Conservation (phyloP, 2,113 vertebrate species). For the Caranx ignobilis region DNA sequence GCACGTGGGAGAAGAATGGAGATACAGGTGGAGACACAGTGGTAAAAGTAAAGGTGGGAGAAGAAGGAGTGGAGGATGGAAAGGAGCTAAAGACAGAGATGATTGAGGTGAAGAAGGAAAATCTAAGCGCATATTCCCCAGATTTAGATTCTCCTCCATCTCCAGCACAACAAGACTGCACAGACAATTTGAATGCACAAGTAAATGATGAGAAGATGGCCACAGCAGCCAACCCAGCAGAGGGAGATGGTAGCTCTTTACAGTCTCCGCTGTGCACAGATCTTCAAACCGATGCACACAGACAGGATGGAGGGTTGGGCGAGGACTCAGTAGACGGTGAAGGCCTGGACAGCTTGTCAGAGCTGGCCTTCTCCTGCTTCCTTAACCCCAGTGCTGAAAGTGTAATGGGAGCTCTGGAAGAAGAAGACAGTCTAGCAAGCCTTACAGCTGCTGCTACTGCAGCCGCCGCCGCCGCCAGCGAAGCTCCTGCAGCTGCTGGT, state of each 20-base stretch:
- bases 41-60: conserved; percentile 79
- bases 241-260: conserved; percentile 26
- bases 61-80: conserved; percentile 80
- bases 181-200: conserved; percentile 71
- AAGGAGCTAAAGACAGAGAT: conserved; percentile 83
- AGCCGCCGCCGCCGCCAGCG: conserved; percentile 88
- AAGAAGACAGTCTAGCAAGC: conserved; percentile 67
- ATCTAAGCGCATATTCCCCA: conserved; percentile 88
- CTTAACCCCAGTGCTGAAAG: conserved; percentile 70
- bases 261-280: conserved; percentile 55
- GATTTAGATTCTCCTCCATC: conserved; percentile 84
- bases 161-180: conserved; percentile 84
- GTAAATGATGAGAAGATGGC: conserved; percentile 27
- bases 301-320: conserved; percentile 25
- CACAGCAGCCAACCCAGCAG: neutral
- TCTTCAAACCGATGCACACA: conserved; percentile 33
- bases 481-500: conserved; percentile 75
- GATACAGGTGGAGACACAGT: conserved; percentile 68
- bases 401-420: conserved; percentile 61
- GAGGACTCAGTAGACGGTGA: conserved; percentile 56
- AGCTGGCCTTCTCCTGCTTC: conserved; percentile 78
- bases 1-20: conserved; percentile 40
- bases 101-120: conserved; percentile 90
- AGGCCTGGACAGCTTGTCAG: conserved; percentile 73
- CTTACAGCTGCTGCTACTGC: conserved; percentile 72